Base-by-base conservation (phyloP, 2,113 vertebrate species). In the Psittacus erithacus region DNA sequence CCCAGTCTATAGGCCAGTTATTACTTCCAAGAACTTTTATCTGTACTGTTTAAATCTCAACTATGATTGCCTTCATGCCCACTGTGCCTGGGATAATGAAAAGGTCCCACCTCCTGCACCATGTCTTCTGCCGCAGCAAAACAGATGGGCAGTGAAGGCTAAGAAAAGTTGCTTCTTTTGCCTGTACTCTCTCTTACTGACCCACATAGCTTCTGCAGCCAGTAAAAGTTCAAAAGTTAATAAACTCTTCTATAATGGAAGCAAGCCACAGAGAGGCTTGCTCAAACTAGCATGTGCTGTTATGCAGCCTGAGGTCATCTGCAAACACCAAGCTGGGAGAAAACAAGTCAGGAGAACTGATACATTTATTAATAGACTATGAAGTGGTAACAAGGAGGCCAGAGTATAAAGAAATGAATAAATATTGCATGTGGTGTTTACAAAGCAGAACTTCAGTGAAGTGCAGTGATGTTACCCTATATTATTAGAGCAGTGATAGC, bases 291-390 rank as follows among this genome's bases (percentile, higher is more conserved):
- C 27, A 80, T 1, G 1, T 0, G 0, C 68, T 95, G 16, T 80
- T 86, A 77, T 33, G 87, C 74, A 94, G 90, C 88, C 90, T 73
- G 75, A 70, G 88, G 88, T 96, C 84, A 76, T 83, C 38, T 83
- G 67, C 68, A 91, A 88, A 82, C 84, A 89, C 47, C 47, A 76
- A 78, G 65, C 55, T 85, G 83, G 81, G 84, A 94, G 65, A 92
- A 94, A 92, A 88, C 0, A 2, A 55, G 75, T 90, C 39, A 68
- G 76, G 25, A 86, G 88, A 87, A 94, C 16, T 39, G 67, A 82
- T 82, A 55, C 62, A 88, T 93, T 88, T 96, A 95, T 95, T 93
- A 95, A 96, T 95, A 94, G 93, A 81, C 49, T 91, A 83, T 86
- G 83, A 95, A 92, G 86, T 75, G 67, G 78, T 82, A 96, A 94